A percentile compares a stretch with the other conserved stretches of the same genome.
Evolutionary conservation across 2,113 vertebrate species (phyloP).

Genomic region (Salminus brasiliensis): DNA sequence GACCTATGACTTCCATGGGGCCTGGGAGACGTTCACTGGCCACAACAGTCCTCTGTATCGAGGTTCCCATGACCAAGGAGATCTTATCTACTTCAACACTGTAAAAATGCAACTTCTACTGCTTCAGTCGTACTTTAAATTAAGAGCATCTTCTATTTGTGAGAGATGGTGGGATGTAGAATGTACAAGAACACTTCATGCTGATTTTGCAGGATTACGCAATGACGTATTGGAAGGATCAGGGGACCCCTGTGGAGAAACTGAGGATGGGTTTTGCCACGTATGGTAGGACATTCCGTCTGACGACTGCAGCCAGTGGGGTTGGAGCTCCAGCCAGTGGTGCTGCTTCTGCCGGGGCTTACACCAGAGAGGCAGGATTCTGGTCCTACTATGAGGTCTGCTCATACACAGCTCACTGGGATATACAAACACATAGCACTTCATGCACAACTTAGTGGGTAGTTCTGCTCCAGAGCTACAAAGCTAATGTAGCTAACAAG

Average conservation of each 20-base stretch:
- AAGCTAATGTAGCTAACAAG: too few species aligned
- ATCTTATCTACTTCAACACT: slow-evolving; percentile 57
- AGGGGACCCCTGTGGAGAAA: slow-evolving; percentile 73
- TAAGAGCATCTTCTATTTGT: not conserved
- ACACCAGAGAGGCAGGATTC: slow-evolving; percentile 76
- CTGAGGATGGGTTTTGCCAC: slow-evolving; percentile 75
- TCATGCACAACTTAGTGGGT: too few species aligned
- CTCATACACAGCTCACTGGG: not conserved
- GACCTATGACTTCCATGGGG: slow-evolving; percentile 80
- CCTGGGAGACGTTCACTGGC: slow-evolving; percentile 73
- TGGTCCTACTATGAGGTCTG: slow-evolving; percentile 81
- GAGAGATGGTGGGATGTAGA: not conserved
- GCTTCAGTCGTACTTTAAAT: not conserved
- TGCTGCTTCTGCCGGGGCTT: slow-evolving; percentile 67
- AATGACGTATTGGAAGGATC: slow-evolving; percentile 75
- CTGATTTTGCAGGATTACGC: slow-evolving; percentile 65
- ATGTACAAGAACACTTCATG: not conserved
- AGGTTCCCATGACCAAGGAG: slow-evolving; percentile 48
- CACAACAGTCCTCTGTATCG: slow-evolving; percentile 76
- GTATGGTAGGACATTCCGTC: slow-evolving; percentile 75
- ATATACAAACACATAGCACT: not conserved
- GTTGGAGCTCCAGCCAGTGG: slow-evolving; percentile 64
- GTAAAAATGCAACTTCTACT: slow-evolving; percentile 57
- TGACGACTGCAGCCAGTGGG: slow-evolving; percentile 34
- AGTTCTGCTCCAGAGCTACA: too few species aligned